Base-by-base conservation (phyloP, 2,113 vertebrate species). In the Psittacula cyanocephala region DNA sequence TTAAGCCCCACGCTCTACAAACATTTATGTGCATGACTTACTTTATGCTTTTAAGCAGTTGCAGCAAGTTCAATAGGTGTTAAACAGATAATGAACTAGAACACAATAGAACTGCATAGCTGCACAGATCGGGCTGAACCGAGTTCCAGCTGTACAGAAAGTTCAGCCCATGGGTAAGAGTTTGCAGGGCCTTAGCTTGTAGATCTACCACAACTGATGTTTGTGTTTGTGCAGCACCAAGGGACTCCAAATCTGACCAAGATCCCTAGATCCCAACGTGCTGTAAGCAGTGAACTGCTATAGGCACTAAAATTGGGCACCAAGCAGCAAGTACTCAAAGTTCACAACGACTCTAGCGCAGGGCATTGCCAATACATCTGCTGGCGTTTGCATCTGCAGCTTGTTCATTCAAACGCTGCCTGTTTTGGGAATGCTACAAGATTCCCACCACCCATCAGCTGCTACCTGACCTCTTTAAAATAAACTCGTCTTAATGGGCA, bases 401-500 rank as follows among this genome's bases (percentile, higher is more conserved):
- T 67, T 67, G 37, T 69, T 91, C 83, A 60, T 81, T 92, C 72
- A 83, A 84, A 84, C 1, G 5, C 86, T 82, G 77, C 93, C 89
- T 94, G 67, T 76, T 96, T 92, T 77, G 91, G 87, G 81, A 89
- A 95, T 59, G 65, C 65, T 69, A 17, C 71, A 79, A 81, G 74
- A 24, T 82, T 85, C 84, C 81, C 41, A 57, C 31, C 31, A 39
- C 22, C 81, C 67, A 80, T 87, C 89, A 94, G 93, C 89, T 93
- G 87, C 78, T 93, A 72, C 89, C 86, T 85, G 70, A 87, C 83
- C 52, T 74, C 91, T 80, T 96, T 88, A 89, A 95, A 92, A 91
- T 94, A 93, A 85, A 47, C 79, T 74, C 94, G 41, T 85, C 46
- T 89, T 80, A 82, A 70, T 74, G 67, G 67, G 53, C 59, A 74